Conservation (phyloP, 1,140 invertebrate species). For the Drosophila orosa region DNA sequence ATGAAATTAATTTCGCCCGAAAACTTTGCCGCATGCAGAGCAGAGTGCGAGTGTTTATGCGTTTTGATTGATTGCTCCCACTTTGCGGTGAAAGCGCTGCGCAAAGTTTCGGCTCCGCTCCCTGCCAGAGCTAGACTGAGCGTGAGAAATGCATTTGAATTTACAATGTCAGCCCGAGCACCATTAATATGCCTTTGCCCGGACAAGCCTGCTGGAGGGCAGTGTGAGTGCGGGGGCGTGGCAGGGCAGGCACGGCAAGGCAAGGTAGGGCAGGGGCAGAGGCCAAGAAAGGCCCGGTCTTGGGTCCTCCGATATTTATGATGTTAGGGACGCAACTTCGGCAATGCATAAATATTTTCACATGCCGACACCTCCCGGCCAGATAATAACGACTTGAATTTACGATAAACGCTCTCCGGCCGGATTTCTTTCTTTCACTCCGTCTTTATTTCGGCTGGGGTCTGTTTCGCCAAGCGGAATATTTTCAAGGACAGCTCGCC, state of each 20-base stretch:
- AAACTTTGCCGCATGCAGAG: conserved; percentile 25
- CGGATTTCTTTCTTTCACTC: conserved; percentile 53
- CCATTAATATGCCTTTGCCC: conserved; percentile 71
- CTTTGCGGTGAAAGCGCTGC: conserved; percentile 73
- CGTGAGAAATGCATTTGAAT: conserved; percentile 79
- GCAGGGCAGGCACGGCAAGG: background rate
- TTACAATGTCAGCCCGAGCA: conserved; percentile 72
- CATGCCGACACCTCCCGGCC: conserved; percentile 52
- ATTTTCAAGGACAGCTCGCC: conserved; percentile 71
- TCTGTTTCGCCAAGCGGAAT: conserved; percentile 22
- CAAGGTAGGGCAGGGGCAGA: background rate
- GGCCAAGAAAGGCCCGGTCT: conserved; percentile 11
- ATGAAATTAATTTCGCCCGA: conserved; percentile 70
- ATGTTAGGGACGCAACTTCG: conserved; percentile 51
- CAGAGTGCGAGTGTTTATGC: conserved; percentile 12
- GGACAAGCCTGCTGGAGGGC: conserved; percentile 6
- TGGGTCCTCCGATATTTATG: conserved; percentile 60
- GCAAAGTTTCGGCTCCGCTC: conserved; percentile 31
- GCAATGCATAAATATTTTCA: conserved; percentile 75
- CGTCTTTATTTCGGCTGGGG: conserved; percentile 29
- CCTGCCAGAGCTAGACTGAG: conserved; percentile 21
- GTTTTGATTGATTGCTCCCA: conserved; percentile 80
- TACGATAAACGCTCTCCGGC: conserved; percentile 68
- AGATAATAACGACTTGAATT: conserved; percentile 77
- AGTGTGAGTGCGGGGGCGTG: conserved; percentile 5